Percentiles rank a stretch among this genome's conserved stretches.
phyloP scores from a whole-genome alignment of 2,888 invertebrate genomes.

The Meganola albula region DNA sequence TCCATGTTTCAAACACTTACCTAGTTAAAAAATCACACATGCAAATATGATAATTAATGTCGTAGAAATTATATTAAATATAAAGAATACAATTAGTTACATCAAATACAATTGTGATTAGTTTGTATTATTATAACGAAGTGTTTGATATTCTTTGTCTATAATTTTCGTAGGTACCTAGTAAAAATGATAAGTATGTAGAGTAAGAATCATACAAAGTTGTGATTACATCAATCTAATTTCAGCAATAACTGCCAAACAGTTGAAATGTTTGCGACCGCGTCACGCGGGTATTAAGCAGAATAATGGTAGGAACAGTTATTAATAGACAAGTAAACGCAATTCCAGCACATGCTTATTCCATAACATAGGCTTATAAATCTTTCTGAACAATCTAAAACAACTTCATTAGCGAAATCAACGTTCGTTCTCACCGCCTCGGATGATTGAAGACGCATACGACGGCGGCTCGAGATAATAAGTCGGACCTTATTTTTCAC shows the following conservation, averaged over 20 bases:
- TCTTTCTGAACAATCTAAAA: conserved; percentile 56
- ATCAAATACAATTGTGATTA: too few species aligned
- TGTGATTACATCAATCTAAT: conserved; percentile 39
- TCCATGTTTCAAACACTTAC: too few species aligned
- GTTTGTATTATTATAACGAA: too few species aligned
- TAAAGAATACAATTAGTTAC: too few species aligned
- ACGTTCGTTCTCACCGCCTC: conserved; percentile 36
- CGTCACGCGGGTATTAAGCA: conserved; percentile 53
- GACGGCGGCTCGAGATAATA: conserved; percentile 32
- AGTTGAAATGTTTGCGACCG: conserved; percentile 47
- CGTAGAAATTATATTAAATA: too few species aligned
- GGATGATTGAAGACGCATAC: conserved; percentile 43
- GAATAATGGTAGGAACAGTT: conserved; percentile 57
- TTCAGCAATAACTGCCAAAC: conserved; percentile 34
- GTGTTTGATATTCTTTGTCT: too few species aligned
- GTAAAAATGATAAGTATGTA: too few species aligned
- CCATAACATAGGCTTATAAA: conserved; percentile 58
- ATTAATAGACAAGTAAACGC: conserved; percentile 61
- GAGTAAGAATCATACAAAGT: conserved; percentile 14
- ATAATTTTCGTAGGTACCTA: too few species aligned
- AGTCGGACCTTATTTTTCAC: conserved; percentile 34
- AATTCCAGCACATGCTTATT: conserved; percentile 58
- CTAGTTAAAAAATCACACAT: too few species aligned
- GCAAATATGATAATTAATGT: too few species aligned
- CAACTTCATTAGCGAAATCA: conserved; percentile 67